These are phyloP conservation scores for Drosophila pseudotakahashii DNA, from an alignment of 2,888 invertebrate genomes.

Conservation along the genomic window DNA sequence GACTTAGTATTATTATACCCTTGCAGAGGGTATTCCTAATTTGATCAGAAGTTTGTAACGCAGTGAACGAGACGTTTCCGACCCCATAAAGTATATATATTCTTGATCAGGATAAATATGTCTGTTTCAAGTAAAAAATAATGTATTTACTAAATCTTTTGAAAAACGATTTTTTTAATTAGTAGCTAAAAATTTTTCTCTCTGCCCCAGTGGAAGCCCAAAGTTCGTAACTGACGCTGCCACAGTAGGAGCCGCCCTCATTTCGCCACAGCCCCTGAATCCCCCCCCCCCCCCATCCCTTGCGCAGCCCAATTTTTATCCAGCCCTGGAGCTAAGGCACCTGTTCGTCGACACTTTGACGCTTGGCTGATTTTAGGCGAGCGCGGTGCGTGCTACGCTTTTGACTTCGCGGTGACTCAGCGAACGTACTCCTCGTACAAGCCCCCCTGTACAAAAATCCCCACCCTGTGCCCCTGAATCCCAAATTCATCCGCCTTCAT, in stretches of 20 bases:
- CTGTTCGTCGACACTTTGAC: slow-evolving; percentile 76
- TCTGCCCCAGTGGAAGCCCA: slow-evolving; percentile 47
- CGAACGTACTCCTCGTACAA: slow-evolving; percentile 39
- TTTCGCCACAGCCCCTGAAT: not conserved
- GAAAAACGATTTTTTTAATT: too few relatives aligned
- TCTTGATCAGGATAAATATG: too few relatives aligned
- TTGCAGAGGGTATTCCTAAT: too few relatives aligned
- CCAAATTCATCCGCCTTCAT: slow-evolving; percentile 49
- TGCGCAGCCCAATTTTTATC: slow-evolving; percentile 7
- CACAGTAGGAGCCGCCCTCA: slow-evolving; percentile 45
- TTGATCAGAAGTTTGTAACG: too few relatives aligned
- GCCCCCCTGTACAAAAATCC: not conserved
- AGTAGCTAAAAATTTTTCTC: not conserved
- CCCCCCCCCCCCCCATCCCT: not conserved
- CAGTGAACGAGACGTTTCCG: too few relatives aligned
- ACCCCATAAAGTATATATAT: too few relatives aligned
- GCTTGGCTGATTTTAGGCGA: slow-evolving; percentile 69
- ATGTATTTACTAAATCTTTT: too few relatives aligned
- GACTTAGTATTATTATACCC: too few relatives aligned
- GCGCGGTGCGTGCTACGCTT: slow-evolving; percentile 39
- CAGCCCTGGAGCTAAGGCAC: slow-evolving; percentile 30
- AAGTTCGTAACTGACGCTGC: slow-evolving; percentile 70
- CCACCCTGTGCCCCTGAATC: slow-evolving; percentile 5
- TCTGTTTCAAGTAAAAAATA: too few relatives aligned
- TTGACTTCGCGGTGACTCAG: slow-evolving; percentile 62